Conservation (phyloP, 2,888 invertebrate genomes). For the Synanthedon myopaeformis region DNA sequence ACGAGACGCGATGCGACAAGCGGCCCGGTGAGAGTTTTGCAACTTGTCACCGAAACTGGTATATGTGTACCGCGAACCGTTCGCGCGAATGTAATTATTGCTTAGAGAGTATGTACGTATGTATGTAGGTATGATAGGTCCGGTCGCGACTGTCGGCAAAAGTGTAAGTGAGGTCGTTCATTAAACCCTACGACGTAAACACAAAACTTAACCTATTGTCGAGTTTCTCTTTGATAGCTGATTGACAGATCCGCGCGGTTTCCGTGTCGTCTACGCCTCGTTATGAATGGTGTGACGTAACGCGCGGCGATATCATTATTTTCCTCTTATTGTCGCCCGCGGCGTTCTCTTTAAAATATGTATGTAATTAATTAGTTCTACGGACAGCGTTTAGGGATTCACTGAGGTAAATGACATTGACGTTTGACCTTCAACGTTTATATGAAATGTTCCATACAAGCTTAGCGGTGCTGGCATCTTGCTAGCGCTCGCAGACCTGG, state of each 20-base stretch:
- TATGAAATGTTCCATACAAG: no score
- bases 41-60: conserved; percentile 65
- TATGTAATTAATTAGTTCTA: no score
- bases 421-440: no score
- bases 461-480: no score
- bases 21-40: conserved; percentile 60
- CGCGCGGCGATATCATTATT: no score
- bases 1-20: conserved; percentile 46
- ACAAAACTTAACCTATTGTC: conserved; percentile 11
- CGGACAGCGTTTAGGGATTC: no score
- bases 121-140: conserved; percentile 35
- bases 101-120: conserved; percentile 31
- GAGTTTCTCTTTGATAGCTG: conserved; percentile 2
- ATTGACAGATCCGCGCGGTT: conserved; percentile 1
- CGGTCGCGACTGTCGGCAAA: conserved; percentile 41
- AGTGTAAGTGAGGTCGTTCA: conserved; percentile 52
- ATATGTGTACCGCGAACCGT: conserved; percentile 40
- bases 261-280: no score
- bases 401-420: no score
- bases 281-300: no score
- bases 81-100: conserved; percentile 47
- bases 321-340: neutral
- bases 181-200: conserved; percentile 35
- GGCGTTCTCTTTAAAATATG: neutral
- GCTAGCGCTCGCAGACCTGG: no score